Evolutionary conservation across 2,888 invertebrate species (phyloP).

Genomic region (Chymomyza procnemis): DNA sequence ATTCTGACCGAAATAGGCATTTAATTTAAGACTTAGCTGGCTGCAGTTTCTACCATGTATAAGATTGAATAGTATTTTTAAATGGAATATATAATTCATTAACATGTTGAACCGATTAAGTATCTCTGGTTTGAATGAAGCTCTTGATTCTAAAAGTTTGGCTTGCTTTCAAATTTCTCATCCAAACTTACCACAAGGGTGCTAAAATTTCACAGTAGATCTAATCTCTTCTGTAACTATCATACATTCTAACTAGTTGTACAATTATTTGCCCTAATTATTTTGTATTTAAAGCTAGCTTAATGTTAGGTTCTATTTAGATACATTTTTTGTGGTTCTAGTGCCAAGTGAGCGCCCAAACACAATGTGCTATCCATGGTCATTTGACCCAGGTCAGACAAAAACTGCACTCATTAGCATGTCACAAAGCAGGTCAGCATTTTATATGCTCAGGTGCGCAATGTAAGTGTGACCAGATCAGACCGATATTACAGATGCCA

Average conservation of each 20-base stretch:
- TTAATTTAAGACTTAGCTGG: too few species aligned
- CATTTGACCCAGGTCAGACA: constrained; percentile 35
- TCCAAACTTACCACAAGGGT: neutral
- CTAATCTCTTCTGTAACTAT: neutral
- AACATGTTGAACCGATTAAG: too few species aligned
- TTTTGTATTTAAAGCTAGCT: neutral
- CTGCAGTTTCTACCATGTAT: too few species aligned
- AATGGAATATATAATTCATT: too few species aligned
- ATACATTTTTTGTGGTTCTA: neutral
- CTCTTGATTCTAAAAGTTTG: too few species aligned
- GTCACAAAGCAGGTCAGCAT: neutral
- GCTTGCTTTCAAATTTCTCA: too few species aligned
- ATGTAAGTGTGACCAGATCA: constrained; percentile 7
- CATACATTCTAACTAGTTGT: neutral
- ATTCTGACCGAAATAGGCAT: too few species aligned
- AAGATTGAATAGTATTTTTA: too few species aligned
- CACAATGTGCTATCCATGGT: constrained; percentile 21
- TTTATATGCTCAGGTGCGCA: constrained; percentile 36
- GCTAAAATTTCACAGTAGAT: neutral
- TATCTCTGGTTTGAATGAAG: too few species aligned
- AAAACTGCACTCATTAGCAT: constrained; percentile 7
- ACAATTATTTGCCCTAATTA: neutral
- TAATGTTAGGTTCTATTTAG: neutral
- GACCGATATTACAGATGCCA: too few species aligned
- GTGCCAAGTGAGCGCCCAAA: constrained; percentile 21